Conservation (phyloP, 1,140 invertebrate species). For the Drosophila malerkotliana region DNA sequence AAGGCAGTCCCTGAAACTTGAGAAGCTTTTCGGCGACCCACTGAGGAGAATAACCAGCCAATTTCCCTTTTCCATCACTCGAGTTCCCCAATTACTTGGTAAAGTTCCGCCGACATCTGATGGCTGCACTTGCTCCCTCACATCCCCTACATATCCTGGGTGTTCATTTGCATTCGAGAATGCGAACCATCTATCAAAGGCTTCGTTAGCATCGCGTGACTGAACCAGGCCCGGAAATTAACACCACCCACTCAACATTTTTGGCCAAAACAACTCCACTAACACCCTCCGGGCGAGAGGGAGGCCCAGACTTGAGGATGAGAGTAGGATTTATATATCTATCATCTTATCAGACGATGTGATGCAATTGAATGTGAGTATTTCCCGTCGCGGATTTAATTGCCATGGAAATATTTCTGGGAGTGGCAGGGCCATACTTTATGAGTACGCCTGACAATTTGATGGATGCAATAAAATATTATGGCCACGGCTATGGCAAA, state of each 20-base stretch:
- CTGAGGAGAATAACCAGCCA: slow-evolving; percentile 34
- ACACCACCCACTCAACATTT: slow-evolving; percentile 20
- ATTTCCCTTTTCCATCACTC: slow-evolving; percentile 60
- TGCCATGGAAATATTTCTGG: slow-evolving; percentile 47
- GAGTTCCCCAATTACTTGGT: slow-evolving; percentile 63
- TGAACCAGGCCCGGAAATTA: slow-evolving; percentile 39
- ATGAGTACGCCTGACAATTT: slow-evolving; percentile 36
- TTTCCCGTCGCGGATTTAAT: slow-evolving; percentile 34
- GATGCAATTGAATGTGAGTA: slow-evolving; percentile 39
- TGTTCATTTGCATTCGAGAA: slow-evolving; percentile 44
- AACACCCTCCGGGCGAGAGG: no score
- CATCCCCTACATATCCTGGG: background rate
- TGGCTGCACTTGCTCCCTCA: slow-evolving; percentile 21
- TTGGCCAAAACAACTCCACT: slow-evolving; percentile 9
- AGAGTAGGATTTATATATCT: background rate
- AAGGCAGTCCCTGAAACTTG: slow-evolving; percentile 13
- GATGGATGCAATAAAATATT: slow-evolving; percentile 64
- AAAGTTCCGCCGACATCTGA: slow-evolving; percentile 64
- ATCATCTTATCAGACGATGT: slow-evolving; percentile 20
- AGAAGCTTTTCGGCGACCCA: slow-evolving; percentile 17
- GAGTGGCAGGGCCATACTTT: slow-evolving; percentile 44
- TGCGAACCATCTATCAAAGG: slow-evolving; percentile 58
- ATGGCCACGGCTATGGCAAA: slow-evolving; percentile 36
- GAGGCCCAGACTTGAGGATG: background rate
- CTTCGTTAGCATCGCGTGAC: slow-evolving; percentile 79